phyloP scores from a whole-genome alignment of 2,113 vertebrate genomes.

The Trogon melanurus region DNA sequence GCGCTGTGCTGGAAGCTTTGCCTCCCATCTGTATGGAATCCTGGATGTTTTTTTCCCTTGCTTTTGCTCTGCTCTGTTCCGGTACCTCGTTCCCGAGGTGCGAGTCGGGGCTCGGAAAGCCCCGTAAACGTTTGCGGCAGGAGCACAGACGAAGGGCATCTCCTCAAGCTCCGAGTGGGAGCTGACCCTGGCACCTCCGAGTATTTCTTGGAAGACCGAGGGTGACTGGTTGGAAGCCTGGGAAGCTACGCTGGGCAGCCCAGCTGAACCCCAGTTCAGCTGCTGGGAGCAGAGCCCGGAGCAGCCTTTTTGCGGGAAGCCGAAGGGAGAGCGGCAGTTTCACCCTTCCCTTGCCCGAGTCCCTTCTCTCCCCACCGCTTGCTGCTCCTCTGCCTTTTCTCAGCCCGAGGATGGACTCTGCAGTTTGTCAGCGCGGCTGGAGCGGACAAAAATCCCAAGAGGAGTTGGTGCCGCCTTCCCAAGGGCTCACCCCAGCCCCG shows the following conservation, averaged over 20 bases:
- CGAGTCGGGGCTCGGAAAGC: accelerated
- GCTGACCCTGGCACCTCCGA: accelerated
- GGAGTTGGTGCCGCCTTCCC: neutral
- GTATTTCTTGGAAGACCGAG: accelerated
- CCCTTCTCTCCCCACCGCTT: accelerated
- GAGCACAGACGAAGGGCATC: accelerated
- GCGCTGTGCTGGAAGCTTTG: neutral
- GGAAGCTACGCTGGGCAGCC: accelerated
- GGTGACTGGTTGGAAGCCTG: neutral
- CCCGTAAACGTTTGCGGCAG: accelerated
- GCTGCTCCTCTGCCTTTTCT: neutral
- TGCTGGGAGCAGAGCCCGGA: neutral
- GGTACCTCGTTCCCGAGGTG: accelerated
- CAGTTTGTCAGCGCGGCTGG: accelerated
- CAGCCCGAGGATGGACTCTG: neutral
- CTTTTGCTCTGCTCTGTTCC: neutral
- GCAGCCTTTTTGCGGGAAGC: accelerated
- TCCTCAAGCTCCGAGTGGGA: accelerated
- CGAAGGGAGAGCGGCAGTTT: accelerated
- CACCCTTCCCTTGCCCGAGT: accelerated
- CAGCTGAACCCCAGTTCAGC: neutral
- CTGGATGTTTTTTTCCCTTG: neutral
- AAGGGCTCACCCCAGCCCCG: accelerated
- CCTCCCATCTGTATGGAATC: accelerated
- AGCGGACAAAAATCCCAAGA: neutral